These are phyloP conservation scores for Labia minor DNA, from an alignment of 2,888 invertebrate genomes.

Conservation along the genomic window DNA sequence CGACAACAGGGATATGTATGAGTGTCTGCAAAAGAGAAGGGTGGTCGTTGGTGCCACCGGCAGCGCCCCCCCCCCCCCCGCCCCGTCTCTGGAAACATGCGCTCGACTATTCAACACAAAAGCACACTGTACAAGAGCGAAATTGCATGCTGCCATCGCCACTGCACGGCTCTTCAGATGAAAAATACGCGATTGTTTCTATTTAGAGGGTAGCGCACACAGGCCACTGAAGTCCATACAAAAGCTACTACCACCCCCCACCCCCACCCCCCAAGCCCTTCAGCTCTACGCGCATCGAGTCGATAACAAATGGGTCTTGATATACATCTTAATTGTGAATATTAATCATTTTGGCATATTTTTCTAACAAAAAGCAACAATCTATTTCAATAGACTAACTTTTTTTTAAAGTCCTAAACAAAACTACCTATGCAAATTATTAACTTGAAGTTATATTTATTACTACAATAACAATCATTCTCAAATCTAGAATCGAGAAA, in stretches of 20 bases:
- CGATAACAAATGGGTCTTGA: background rate
- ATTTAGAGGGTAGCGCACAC: background rate
- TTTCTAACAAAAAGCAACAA: background rate
- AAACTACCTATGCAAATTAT: too few species aligned
- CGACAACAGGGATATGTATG: background rate
- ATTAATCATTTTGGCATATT: background rate
- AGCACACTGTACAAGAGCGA: conserved; percentile 13
- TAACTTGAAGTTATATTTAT: too few species aligned
- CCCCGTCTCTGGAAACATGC: background rate
- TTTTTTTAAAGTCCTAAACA: too few species aligned
- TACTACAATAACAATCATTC: too few species aligned
- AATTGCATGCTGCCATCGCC: background rate
- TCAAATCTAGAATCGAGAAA: too few species aligned
- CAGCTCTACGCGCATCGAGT: background rate
- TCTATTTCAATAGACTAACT: background rate
- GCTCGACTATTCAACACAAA: conserved; percentile 4
- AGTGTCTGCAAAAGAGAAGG: conserved; percentile 13
- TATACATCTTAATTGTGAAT: background rate
- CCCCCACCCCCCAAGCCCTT: too few species aligned
- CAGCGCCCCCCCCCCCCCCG: background rate
- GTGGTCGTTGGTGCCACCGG: background rate
- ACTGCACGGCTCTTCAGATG: background rate
- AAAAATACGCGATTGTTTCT: conserved; percentile 13
- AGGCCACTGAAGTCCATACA: background rate
- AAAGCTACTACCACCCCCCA: too few species aligned